Evolutionary conservation across 2,113 vertebrate genomes (phyloP), one percentile per base, ranked within the genome.

Genomic region (Cervus canadensis): DNA sequence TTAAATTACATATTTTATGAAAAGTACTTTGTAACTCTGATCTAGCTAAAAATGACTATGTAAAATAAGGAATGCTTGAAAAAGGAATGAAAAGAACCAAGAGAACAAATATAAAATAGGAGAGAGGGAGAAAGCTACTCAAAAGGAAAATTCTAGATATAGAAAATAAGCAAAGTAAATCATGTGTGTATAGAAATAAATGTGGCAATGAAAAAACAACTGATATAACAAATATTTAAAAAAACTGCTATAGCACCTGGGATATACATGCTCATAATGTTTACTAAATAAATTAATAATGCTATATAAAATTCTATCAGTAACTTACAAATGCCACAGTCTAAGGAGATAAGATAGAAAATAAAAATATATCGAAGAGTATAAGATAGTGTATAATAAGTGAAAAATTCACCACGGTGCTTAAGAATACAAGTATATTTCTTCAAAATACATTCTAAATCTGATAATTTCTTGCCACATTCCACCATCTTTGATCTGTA

Each of bases 341-440:
- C 57, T 95, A 28, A 94, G 87, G 71, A 84, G 57, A 74, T 84
- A 85, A 90, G 50, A 78, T 43, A 67, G 74, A 87, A 88, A 95
- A 59, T 86, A 71, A 79, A 86, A 94, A 4, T 40, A 64, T 54
- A n/a, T 48, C 12, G 3, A 88, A 76, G n/a, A 82, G 4, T 82
- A 86, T 90, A 84, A 96, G 67, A 92, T 92, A 94, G 60, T 57
- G 40, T 81, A 0, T 14, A 62, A 33, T 81, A 74, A 59, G 40
- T 74, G 48, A 79, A 91, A 82, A 95, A 17, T 87, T 84, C 90
- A 59, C 52, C n/a, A 59, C 23, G 25, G 15, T 81, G 19, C 81
- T 84, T 96, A 87, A 94, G 26, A 52, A 59, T n/a, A 76, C 60
- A 96, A 95, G n/a, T 43, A n/a, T 21, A 56, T 87, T 92, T 95